phyloP scores from a whole-genome alignment of 1,140 invertebrate genomes.

The Drosophila ogumai region DNA sequence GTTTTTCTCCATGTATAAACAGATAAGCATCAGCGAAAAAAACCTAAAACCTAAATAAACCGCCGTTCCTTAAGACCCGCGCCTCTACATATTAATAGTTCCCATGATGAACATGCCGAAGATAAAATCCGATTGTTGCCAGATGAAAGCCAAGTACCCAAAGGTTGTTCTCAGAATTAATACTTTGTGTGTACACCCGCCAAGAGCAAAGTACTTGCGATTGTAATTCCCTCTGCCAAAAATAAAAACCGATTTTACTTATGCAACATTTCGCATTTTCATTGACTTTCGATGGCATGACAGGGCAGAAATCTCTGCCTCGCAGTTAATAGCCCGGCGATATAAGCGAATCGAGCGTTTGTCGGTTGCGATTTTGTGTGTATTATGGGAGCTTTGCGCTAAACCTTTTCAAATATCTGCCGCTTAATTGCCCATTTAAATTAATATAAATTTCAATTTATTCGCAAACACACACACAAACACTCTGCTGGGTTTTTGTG shows the following conservation, averaged over 20 bases:
- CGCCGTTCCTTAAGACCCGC: constrained; percentile 8
- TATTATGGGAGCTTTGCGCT: constrained; percentile 47
- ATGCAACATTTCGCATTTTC: constrained; percentile 44
- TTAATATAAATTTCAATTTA: constrained; percentile 82
- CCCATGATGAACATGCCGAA: constrained; percentile 31
- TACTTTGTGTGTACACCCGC: constrained; percentile 2
- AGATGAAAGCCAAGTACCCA: constrained; percentile 35
- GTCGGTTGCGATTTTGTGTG: constrained; percentile 33
- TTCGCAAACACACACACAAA: constrained; percentile 17
- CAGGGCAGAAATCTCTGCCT: constrained; percentile 37
- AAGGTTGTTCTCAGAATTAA: constrained; percentile 41
- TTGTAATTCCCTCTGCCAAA: constrained; percentile 13
- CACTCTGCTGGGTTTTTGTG: constrained; percentile 23
- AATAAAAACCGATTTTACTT: constrained; percentile 32
- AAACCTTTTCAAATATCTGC: constrained; percentile 68
- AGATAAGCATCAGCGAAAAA: constrained; percentile 24
- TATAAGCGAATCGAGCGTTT: constrained; percentile 13
- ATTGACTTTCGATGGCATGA: constrained; percentile 67
- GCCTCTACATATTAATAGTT: constrained; percentile 30
- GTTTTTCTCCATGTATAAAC: constrained; percentile 10
- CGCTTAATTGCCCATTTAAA: constrained; percentile 79
- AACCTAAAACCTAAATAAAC: constrained; percentile 24
- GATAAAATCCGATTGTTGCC: constrained; percentile 36
- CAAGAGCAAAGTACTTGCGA: background rate
- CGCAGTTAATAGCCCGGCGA: constrained; percentile 42